phyloP scores from a whole-genome alignment of 2,113 vertebrate species.

The Ursus arctos region DNA sequence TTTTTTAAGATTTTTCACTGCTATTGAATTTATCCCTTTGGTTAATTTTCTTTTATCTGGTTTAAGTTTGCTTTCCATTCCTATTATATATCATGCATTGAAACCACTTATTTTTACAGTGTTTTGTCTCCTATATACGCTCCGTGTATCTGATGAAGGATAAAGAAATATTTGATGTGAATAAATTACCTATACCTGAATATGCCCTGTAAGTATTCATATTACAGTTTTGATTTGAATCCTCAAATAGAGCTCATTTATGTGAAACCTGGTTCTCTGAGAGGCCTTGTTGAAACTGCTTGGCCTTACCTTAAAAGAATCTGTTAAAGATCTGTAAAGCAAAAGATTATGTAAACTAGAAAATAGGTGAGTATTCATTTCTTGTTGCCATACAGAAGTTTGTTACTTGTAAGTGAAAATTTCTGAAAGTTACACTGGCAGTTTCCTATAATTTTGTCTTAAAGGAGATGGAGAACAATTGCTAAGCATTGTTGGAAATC shows the following conservation, averaged over 20 bases:
- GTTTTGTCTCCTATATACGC: slow-evolving; percentile 97
- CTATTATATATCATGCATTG: background rate
- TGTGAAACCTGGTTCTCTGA: background rate
- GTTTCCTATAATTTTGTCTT: background rate
- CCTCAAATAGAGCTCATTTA: background rate
- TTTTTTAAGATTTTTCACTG: slow-evolving; percentile 3
- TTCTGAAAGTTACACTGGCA: background rate
- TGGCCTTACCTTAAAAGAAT: background rate
- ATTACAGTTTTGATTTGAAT: background rate
- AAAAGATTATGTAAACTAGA: slow-evolving; percentile 3
- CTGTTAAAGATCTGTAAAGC: background rate
- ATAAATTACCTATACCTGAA: slow-evolving; percentile 90
- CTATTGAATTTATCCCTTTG: slow-evolving; percentile 3
- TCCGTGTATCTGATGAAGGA: slow-evolving; percentile 98
- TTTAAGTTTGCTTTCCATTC: slow-evolving; percentile 52
- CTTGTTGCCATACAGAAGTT: slow-evolving; percentile 1
- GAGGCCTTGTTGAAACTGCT: background rate
- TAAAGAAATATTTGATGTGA: slow-evolving; percentile 97
- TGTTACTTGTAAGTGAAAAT: slow-evolving; percentile 15
- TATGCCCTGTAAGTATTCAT: slow-evolving; percentile 93
- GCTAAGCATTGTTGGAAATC: background rate
- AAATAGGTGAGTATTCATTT: background rate
- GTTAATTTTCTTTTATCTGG: slow-evolving; percentile 56
- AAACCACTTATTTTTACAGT: slow-evolving; percentile 86
- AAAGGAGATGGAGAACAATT: background rate